These are phyloP conservation scores for Megaleporinus macrocephalus DNA, from an alignment of 2,113 vertebrate species.

Conservation along the genomic window DNA sequence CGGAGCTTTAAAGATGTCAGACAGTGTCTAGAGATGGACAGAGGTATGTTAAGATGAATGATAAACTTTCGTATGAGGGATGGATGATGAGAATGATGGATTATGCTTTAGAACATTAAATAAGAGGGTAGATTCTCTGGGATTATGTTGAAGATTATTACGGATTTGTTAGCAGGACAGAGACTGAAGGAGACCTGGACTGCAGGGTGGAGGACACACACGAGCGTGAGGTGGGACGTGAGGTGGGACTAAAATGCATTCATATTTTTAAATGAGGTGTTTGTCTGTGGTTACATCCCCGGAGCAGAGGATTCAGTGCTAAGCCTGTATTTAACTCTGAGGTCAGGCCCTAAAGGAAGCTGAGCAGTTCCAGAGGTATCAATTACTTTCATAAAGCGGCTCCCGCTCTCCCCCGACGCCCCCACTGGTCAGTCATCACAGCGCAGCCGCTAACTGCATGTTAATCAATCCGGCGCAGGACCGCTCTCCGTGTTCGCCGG, in stretches of 20 bases:
- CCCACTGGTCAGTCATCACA: slow-evolving; percentile 11
- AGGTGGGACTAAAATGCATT: background rate
- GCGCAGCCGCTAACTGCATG: slow-evolving; percentile 3
- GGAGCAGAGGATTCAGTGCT: background rate
- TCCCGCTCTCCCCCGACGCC: background rate
- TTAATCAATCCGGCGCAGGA: slow-evolving; percentile 16
- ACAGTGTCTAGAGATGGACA: too few species aligned
- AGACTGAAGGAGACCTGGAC: too few species aligned
- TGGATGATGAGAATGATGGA: too few species aligned
- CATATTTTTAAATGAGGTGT: background rate
- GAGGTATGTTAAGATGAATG: too few species aligned
- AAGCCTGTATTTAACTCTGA: background rate
- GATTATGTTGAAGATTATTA: too few species aligned
- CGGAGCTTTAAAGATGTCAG: too few species aligned
- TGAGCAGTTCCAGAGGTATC: background rate
- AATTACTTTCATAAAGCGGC: slow-evolving; percentile 15
- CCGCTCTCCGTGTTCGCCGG: slow-evolving; percentile 3
- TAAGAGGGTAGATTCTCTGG: too few species aligned
- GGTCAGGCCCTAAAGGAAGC: background rate
- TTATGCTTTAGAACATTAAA: too few species aligned
- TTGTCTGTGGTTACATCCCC: background rate
- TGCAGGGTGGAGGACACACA: too few species aligned
- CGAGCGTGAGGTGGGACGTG: background rate
- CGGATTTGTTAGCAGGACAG: too few species aligned
- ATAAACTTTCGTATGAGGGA: too few species aligned